Evolutionary conservation across 2,888 invertebrate genomes (phyloP).

Genomic region (Heteromurus nitidus): DNA sequence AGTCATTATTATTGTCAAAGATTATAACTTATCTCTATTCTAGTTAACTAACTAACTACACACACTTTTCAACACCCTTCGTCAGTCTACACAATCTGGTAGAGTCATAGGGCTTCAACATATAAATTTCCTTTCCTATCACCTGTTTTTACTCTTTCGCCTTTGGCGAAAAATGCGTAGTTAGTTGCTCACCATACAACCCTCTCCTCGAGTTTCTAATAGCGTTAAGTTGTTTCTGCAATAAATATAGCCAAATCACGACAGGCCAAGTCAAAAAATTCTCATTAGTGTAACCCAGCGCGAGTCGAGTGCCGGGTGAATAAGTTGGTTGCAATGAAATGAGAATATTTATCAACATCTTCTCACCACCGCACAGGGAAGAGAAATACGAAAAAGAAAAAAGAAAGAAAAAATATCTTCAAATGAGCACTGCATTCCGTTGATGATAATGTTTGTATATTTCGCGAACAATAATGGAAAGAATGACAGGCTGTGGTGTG

Average conservation of each 20-base stretch:
- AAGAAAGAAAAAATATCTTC: constrained; percentile 3
- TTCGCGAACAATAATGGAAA: constrained; percentile 1
- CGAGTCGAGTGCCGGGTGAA: constrained; percentile 41
- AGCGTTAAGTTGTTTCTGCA: constrained; percentile 20
- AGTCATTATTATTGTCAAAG: constrained; percentile 47
- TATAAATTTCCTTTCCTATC: background rate
- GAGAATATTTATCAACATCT: constrained; percentile 42
- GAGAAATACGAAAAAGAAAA: too few relatives aligned
- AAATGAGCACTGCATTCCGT: constrained; percentile 18
- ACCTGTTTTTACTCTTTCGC: constrained; percentile 6
- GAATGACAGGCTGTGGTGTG: constrained; percentile 33
- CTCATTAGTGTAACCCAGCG: constrained; percentile 53
- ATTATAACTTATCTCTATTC: background rate
- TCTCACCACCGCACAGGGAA: constrained; percentile 9
- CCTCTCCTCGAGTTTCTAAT: background rate
- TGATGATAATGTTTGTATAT: too few relatives aligned
- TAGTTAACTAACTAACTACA: background rate
- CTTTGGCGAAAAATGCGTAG: constrained; percentile 18
- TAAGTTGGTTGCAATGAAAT: constrained; percentile 19
- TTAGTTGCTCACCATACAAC: background rate
- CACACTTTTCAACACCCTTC: constrained; percentile 10
- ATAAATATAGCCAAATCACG: constrained; percentile 56
- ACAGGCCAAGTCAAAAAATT: constrained; percentile 37
- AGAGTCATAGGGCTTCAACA: background rate
- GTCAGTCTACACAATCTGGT: too few relatives aligned